phyloP scores from a whole-genome alignment of 2,113 vertebrate genomes.

The Gallinago jamesoni region DNA sequence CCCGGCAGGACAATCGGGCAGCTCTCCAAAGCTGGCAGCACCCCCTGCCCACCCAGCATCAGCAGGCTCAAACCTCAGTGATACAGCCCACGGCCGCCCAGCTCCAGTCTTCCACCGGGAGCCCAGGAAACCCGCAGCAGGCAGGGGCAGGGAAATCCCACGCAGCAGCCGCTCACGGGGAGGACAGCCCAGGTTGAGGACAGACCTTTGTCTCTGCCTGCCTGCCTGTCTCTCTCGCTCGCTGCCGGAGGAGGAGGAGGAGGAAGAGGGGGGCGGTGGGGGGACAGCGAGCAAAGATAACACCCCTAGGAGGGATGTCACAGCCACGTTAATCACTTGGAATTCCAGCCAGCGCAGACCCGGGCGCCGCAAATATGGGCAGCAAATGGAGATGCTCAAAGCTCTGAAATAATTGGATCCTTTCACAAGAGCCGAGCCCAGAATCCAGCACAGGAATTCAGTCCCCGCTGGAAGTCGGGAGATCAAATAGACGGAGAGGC shows the following conservation, averaged over 20 bases:
- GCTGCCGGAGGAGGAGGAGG: conserved; percentile 38
- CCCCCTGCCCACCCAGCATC: conserved; percentile 34
- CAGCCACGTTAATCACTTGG: conserved; percentile 61
- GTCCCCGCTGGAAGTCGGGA: conserved; percentile 49
- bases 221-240: conserved; percentile 30
- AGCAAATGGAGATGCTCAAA: conserved; percentile 69
- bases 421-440: conserved; percentile 53
- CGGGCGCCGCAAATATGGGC: conserved; percentile 45
- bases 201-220: conserved; percentile 69
- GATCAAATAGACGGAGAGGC: conserved; percentile 23
- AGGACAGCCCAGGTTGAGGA: conserved; percentile 61
- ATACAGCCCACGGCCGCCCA: background rate
- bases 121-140: conserved; percentile 35
- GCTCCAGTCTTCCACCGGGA: background rate
- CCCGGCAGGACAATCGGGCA: background rate
- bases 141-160: conserved; percentile 41
- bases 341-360: conserved; percentile 46
- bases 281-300: conserved; percentile 61
- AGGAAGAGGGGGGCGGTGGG: conserved; percentile 56
- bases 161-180: conserved; percentile 9
- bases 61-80: conserved; percentile 42
- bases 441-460: conserved; percentile 65
- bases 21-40: background rate
- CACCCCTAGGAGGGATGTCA: conserved; percentile 68
- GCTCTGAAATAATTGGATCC: conserved; percentile 67